These are phyloP conservation scores for Zosterops japonicus DNA, from an alignment of 2,113 vertebrate species.

Conservation along the genomic window DNA sequence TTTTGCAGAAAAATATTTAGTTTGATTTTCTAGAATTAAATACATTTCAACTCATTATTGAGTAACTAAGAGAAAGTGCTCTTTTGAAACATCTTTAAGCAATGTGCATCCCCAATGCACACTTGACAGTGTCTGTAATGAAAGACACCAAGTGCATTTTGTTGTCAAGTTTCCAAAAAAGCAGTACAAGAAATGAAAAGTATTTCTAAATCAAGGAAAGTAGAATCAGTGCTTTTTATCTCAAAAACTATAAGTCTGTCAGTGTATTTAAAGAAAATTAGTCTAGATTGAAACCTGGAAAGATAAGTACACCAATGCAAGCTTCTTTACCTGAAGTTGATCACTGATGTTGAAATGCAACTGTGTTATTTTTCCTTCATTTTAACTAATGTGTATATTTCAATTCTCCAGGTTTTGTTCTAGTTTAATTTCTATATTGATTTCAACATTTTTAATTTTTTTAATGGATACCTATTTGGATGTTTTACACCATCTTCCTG, in stretches of 20 bases:
- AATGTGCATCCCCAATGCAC: neutral
- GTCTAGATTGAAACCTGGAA: neutral
- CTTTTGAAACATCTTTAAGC: neutral
- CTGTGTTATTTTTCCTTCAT: neutral
- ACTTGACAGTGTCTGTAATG: neutral
- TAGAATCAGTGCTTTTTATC: neutral
- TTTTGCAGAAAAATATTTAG: neutral
- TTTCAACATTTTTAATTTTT: neutral
- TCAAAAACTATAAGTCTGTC: neutral
- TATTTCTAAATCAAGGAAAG: neutral
- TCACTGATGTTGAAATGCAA: neutral
- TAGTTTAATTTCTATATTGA: neutral
- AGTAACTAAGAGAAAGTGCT: neutral
- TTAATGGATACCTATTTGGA: neutral
- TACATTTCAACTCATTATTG: neutral
- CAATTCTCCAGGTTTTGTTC: neutral
- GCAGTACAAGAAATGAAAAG: neutral
- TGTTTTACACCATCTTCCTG: neutral
- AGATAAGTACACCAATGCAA: neutral
- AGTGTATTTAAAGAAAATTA: neutral
- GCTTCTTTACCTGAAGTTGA: neutral
- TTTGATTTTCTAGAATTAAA: neutral
- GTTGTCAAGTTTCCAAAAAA: neutral
- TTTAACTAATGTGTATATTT: neutral
- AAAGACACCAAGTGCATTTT: neutral